These are phyloP conservation scores for Streblospio benedicti DNA, from an alignment of 1,140 invertebrate genomes.

Conservation along the genomic window DNA sequence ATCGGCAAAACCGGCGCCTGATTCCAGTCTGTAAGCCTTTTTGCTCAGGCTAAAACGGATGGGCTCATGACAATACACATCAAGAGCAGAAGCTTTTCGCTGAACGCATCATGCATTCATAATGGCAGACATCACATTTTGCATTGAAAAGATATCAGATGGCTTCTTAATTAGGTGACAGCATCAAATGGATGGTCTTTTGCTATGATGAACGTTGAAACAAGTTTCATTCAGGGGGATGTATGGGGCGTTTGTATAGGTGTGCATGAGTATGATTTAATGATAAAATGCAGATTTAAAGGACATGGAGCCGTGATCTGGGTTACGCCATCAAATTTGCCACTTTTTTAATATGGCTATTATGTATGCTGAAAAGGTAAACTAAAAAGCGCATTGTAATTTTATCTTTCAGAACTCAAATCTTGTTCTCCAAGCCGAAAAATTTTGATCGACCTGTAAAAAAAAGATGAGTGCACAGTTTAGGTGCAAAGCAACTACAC, in stretches of 20 bases:
- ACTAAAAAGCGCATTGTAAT: background rate
- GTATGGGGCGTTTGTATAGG: background rate
- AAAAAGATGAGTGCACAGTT: constrained; percentile 97
- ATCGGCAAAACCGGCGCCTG: too few relatives aligned
- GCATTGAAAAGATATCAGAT: too few relatives aligned
- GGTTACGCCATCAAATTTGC: background rate
- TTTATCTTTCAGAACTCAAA: constrained; percentile 84
- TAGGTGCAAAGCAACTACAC: constrained; percentile 86
- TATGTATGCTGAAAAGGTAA: background rate
- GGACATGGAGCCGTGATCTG: background rate
- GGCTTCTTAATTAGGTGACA: too few relatives aligned
- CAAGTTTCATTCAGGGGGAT: background rate
- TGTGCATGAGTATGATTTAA: background rate
- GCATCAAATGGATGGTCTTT: too few relatives aligned
- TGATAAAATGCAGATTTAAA: background rate
- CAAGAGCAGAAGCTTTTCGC: too few relatives aligned
- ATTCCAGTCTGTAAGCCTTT: too few relatives aligned
- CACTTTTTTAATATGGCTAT: constrained; percentile 7
- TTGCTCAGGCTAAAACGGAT: too few relatives aligned
- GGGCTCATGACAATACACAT: too few relatives aligned
- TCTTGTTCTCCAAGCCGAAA: constrained; percentile 98
- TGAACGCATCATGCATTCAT: too few relatives aligned
- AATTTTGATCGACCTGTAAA: constrained; percentile 88
- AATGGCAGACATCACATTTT: too few relatives aligned
- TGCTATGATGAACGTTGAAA: background rate